phyloP scores from a whole-genome alignment of 2,113 vertebrate genomes.

The Jaculus jaculus region DNA sequence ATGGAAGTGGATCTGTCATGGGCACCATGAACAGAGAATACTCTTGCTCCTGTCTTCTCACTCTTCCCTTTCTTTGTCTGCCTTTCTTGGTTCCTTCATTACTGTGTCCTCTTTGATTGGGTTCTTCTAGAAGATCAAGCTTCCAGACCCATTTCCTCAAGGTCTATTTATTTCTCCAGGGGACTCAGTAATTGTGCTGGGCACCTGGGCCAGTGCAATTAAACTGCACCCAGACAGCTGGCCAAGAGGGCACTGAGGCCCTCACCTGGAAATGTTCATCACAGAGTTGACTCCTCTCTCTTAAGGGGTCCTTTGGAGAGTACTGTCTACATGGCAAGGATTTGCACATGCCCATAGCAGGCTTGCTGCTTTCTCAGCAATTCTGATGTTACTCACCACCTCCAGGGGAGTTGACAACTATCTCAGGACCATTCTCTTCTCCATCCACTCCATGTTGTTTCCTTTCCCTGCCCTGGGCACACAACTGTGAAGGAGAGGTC shows the following conservation, averaged over 20 bases:
- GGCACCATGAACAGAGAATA: not conserved
- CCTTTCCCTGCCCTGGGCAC: no score
- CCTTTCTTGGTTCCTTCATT: not conserved
- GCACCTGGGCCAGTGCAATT: not conserved
- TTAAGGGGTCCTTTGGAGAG: not conserved
- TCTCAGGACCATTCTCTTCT: not conserved
- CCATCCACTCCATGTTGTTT: not conserved
- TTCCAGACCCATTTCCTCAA: not conserved
- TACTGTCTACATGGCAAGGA: not conserved
- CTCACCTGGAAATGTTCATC: not conserved
- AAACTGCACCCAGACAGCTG: not conserved
- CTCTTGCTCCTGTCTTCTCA: not conserved
- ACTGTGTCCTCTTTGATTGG: not conserved
- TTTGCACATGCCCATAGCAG: not conserved
- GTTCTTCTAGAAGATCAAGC: not conserved
- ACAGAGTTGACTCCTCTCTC: not conserved
- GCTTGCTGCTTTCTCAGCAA: not conserved
- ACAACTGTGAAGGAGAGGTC: not conserved
- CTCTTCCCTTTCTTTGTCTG: not conserved
- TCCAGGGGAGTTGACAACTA: fast-evolving
- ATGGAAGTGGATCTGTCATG: no score
- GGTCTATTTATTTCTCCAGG: not conserved
- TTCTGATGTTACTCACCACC: fast-evolving
- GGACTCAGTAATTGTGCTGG: not conserved
- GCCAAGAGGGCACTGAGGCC: no score